Base-by-base conservation (phyloP, 2,888 invertebrate genomes). In the Conistra vaccinii region DNA sequence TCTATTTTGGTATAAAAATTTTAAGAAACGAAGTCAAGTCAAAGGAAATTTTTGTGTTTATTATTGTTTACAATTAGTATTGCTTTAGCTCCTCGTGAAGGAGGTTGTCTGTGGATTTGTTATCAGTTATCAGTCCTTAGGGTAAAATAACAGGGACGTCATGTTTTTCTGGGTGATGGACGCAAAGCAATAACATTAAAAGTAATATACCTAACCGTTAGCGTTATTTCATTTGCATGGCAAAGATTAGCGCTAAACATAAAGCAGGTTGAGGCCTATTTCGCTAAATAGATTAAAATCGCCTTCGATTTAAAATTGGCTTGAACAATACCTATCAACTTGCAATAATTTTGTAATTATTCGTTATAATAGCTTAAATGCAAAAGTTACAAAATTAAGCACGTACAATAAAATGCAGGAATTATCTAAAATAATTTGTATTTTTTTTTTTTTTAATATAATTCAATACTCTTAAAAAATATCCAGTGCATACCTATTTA, bases 31-130 rank as follows among this genome's bases (percentile, higher is more conserved):
- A 62, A 29, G 29, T 48, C n/a, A 32, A 39, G 17, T 23, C 32
- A 57, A 20, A 42, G 32, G 39, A 17, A 57, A 48, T 23, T 17
- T 32, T 57, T 17, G 1, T 51, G 12, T 23, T 70, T 42, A 23
- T n/a, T 39, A 51, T 23, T n/a, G 61, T 1, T 26, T 57, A n/a
- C 10, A 79, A 63, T 57, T 80, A 76, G 72, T 80, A 80, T 63
- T 26, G 63, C 14, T 63, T 57, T 63, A 42, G 51, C 72, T 72
- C 10, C 17, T 57, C 23, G 9, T 26, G 48, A 32, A 51, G 72
- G 14, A 51, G 73, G 80, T 76, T 63, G 72, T 71, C 32, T 4
- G 48, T 51, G 17, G 5, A 6, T 32, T 51, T 61, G 17, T 35
- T 35, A 53, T 45, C 23, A n/a, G 4, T 29, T 17, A 53, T 55